Percentiles rank a stretch among this genome's conserved stretches.
phyloP scores from a whole-genome alignment of 2,113 vertebrate species.

The Onychostruthus taczanowskii region DNA sequence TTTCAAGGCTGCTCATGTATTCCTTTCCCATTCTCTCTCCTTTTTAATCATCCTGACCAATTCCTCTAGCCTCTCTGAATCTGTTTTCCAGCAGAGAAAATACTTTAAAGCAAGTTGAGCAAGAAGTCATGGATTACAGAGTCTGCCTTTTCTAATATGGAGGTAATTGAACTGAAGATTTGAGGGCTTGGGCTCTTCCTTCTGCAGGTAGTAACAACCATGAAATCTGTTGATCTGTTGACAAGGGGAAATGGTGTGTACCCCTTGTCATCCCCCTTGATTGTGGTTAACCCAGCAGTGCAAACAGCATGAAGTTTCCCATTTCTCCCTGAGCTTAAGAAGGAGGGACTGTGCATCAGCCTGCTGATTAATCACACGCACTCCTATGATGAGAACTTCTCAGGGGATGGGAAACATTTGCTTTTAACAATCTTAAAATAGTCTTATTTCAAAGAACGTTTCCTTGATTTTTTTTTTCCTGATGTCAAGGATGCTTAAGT shows the following conservation, averaged over 20 bases:
- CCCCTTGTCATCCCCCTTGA: neutral
- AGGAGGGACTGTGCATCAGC: neutral
- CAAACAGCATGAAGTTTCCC: neutral
- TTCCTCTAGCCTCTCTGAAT: neutral
- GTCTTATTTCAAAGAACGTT: neutral
- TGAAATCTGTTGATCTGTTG: neutral
- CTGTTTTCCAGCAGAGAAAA: neutral
- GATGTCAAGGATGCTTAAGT: neutral
- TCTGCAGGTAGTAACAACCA: neutral
- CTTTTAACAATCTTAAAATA: conserved; percentile 38
- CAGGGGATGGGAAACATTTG: neutral
- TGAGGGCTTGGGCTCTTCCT: neutral
- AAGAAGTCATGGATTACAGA: neutral
- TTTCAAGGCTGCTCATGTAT: neutral
- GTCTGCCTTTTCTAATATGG: neutral
- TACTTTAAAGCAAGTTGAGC: neutral
- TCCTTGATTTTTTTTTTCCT: neutral
- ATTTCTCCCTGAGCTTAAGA: neutral
- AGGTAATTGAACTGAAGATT: neutral
- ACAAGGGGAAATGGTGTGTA: neutral
- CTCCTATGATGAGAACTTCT: conserved; percentile 3
- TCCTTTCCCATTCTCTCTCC: neutral
- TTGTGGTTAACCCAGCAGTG: neutral
- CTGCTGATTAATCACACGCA: conserved; percentile 9
- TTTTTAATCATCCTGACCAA: neutral